These are phyloP conservation scores for Platycheirus albimanus DNA, from an alignment of 2,888 invertebrate genomes.

Conservation along the genomic window DNA sequence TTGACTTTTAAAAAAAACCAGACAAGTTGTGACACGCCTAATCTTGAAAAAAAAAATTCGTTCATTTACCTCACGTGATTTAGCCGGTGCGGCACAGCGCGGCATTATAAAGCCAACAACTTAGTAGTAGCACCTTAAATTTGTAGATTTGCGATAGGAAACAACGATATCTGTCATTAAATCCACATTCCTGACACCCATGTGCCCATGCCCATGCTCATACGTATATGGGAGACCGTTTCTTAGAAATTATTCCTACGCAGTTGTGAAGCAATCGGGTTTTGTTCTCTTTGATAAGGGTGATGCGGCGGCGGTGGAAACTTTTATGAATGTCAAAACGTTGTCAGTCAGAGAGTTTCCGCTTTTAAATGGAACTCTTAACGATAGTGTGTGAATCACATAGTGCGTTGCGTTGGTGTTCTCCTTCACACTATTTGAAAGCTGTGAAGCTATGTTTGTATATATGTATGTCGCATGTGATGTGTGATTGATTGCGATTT, in stretches of 20 bases:
- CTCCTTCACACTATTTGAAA: background rate
- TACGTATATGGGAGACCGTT: background rate
- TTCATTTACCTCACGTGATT: conserved; percentile 25
- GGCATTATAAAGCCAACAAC: background rate
- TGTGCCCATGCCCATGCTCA: background rate
- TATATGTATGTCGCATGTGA: too few relatives aligned
- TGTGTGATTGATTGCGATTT: conserved; percentile 26
- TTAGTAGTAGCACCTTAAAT: conserved; percentile 33
- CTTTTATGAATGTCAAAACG: conserved; percentile 39
- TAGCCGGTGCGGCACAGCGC: background rate
- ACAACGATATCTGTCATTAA: conserved; percentile 22
- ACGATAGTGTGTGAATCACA: conserved; percentile 25
- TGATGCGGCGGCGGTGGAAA: conserved; percentile 41
- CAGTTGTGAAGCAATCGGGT: conserved; percentile 8
- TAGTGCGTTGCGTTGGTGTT: background rate
- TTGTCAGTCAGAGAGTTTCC: conserved; percentile 23
- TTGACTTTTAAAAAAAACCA: background rate
- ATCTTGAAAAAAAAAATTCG: background rate
- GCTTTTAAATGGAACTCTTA: conserved; percentile 5
- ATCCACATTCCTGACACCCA: background rate
- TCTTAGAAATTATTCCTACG: conserved; percentile 4
- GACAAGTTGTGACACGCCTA: conserved; percentile 2
- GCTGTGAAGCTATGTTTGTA: too few relatives aligned
- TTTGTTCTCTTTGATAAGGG: background rate
- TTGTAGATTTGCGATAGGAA: conserved; percentile 35